Base-by-base conservation (phyloP, 2,113 vertebrate species). In the Megaceryle maxima region DNA sequence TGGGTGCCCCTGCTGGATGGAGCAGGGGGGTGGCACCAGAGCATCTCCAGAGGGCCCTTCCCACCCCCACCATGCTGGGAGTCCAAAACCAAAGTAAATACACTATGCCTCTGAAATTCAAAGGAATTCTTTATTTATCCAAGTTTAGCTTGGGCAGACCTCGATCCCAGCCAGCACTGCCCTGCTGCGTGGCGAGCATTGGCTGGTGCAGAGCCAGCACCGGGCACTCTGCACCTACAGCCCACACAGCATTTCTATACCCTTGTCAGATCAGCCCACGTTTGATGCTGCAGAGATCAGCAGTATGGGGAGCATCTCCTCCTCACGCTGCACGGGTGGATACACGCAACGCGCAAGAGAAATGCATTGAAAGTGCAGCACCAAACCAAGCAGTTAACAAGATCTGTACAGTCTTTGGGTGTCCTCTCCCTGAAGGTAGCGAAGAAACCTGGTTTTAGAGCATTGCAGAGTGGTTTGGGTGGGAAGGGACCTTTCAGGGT, bases 131-230 rank as follows among this genome's bases (percentile, higher is more conserved):
- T 6, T 11, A 20, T 51, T 41, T n/a, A 31, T 7, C 53, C 7
- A 37, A 33, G 2, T 20, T 28, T 1, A 37, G 22, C 31, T 25
- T 1, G 6, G 48, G 46, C 43, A 35, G 22, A 0, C 6, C 37
- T 56, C 2, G 0, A 4, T 10, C 31, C 48, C 31, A 3, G 22
- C 51, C 62, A 26, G 53, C 24, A 1, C 7, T 5, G 37, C 33
- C 33, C 28, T 19, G 60, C 43, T 44, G 3, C 3, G 28, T 1
- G 8, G 5, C 2, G 4, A 19, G 24, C 25, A 11, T 1, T 1
- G 3, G 44, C 5, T 0, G 1, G 29, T 7, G 16, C 1, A 0
- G 62, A 50, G 46, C 33, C 9, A 25, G 60, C 7, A 1, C 16
- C 9, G 0, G 21, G 57, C 44, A 14, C 33, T 29, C 5, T 0